These are phyloP conservation scores for Microcebus jonahi DNA, from an alignment of 2,113 vertebrate species.

Conservation along the genomic window DNA sequence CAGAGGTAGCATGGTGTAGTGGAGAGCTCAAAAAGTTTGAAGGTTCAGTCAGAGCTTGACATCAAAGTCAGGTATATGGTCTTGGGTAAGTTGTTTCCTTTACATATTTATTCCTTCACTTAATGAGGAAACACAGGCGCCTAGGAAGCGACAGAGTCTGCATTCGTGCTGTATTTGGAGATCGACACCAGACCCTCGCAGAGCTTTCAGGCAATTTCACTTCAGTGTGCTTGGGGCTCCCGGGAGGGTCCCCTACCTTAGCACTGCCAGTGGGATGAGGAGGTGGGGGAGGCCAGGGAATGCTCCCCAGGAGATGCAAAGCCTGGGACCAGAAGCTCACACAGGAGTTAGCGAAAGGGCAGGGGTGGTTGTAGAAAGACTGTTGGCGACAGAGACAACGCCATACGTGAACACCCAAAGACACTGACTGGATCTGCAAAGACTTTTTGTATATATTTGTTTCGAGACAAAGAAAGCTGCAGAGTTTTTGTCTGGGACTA, in stretches of 20 bases:
- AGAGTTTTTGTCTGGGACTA: conserved; percentile 10
- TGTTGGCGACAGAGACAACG: background rate
- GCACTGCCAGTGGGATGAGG: background rate
- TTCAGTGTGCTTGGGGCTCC: background rate
- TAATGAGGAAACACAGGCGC: background rate
- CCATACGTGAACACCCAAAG: background rate
- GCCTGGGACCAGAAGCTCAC: background rate
- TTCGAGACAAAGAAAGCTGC: background rate
- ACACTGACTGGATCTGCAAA: background rate
- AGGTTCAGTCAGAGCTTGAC: background rate
- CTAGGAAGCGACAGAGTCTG: background rate
- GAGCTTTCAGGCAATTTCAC: background rate
- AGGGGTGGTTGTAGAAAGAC: background rate
- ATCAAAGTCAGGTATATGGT: background rate
- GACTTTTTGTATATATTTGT: background rate
- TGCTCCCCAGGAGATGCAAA: background rate
- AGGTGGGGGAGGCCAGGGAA: background rate
- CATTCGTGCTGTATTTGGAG: background rate
- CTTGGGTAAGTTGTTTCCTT: background rate
- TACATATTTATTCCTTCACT: background rate
- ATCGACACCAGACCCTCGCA: background rate
- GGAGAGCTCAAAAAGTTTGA: background rate
- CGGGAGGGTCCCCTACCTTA: background rate
- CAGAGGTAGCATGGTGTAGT: background rate
- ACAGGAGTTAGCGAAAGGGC: background rate